Evolutionary conservation across 1,140 invertebrate species (phyloP), one percentile per base, ranked within the genome.

Genomic region (Apocrypta bakeri): DNA sequence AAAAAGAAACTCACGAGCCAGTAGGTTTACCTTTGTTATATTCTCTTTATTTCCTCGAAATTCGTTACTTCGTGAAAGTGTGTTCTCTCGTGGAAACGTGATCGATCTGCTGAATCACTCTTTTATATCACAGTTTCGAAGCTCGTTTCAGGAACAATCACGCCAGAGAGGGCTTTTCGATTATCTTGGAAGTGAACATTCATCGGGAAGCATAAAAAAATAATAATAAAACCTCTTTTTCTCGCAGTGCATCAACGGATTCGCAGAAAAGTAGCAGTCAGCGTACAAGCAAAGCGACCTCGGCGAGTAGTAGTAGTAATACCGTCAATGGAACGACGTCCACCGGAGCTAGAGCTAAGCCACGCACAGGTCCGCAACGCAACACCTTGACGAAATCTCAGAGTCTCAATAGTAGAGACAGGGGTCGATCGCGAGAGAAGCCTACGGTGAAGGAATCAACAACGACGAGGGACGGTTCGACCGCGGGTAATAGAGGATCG

Each of bases 341-440:
- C 12, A 84, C 86, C 0, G 82, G 82, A 0, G 85, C 85, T 0
- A 83, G 85, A 61, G 91, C 92, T 76, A 92, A 94, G 40, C 85
- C 94, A 0, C 91, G 93, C 9, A 92, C 93, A 0, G 87, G 92
- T 12, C 92, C 93, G 0, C 93, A 93, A 0, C 91, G 93, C 61
- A 91, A 91, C n/a, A 81, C 85, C 2, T 11, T 87, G 11, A 37
- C 77, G 37, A 87, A 88, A 72, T 42, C 85, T 37, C 75, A 79
- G 21, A 84, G 80, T 71, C 82, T 82, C 90, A 91, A 48, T 92
- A 92, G 84, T 86, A 92, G 92, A 11, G 92, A 93, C 72, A 90
- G 93, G 21, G 93, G 92, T 1, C 91, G 93, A 81, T 93, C 93
- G 81, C 88, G 93, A 79, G 94, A 94, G 48, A 91, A 90, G 25